Percentiles rank a stretch among this genome's conserved stretches.
Evolutionary conservation across 1,140 invertebrate genomes (phyloP).

Genomic region (Elymnias hypermnestra): DNA sequence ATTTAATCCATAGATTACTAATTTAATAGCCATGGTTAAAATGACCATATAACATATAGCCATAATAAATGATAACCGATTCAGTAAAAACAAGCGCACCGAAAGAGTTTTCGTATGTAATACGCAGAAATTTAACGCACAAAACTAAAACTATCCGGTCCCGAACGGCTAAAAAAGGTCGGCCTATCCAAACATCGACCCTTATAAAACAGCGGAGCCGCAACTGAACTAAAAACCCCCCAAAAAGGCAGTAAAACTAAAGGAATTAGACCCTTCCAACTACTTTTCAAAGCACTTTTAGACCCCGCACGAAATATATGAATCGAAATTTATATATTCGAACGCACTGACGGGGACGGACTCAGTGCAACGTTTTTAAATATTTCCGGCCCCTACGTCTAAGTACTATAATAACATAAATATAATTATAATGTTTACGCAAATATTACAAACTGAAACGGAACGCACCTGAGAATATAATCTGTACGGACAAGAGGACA

Average conservation of each 20-base stretch:
- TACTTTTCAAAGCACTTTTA: constrained; percentile 73
- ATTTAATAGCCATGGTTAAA: no score
- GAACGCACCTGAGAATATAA: no score
- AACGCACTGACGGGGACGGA: constrained; percentile 32
- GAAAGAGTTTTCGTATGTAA: constrained; percentile 46
- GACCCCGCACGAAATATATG: constrained; percentile 63
- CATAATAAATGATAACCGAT: not conserved
- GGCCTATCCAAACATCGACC: constrained; percentile 69
- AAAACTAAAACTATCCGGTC: constrained; percentile 55
- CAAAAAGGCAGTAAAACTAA: constrained; percentile 74
- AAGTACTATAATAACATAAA: no score
- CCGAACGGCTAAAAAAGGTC: constrained; percentile 63
- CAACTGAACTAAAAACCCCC: constrained; percentile 55
- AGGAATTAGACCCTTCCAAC: constrained; percentile 69
- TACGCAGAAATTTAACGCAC: constrained; percentile 38
- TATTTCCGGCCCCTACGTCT: no score
- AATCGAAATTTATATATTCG: constrained; percentile 73
- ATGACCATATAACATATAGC: not conserved
- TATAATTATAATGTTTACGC: no score
- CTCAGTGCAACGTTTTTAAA: no score
- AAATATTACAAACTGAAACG: no score
- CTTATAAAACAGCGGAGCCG: constrained; percentile 59
- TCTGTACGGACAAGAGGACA: no score
- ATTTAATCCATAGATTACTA: no score
- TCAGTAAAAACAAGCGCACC: constrained; percentile 7